These are phyloP conservation scores for Argynnis bischoffii DNA, from an alignment of 2,888 invertebrate genomes.

Conservation along the genomic window DNA sequence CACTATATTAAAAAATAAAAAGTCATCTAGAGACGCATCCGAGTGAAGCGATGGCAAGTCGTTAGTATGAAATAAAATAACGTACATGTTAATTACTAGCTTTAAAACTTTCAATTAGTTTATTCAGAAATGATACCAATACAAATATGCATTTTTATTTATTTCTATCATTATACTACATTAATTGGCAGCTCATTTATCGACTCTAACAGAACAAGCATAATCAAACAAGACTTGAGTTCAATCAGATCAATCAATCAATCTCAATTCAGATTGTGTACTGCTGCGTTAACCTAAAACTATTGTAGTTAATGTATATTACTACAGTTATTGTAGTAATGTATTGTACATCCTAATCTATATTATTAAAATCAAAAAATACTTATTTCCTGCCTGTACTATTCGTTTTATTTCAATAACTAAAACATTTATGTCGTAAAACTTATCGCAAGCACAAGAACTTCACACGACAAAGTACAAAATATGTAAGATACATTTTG, in stretches of 20 bases:
- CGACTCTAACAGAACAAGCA: constrained; percentile 1
- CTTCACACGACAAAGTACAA: too few relatives aligned
- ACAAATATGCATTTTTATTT: not conserved
- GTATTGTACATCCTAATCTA: not conserved
- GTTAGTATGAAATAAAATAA: too few relatives aligned
- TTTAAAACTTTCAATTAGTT: too few relatives aligned
- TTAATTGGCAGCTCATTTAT: constrained; percentile 2
- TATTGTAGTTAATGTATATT: constrained; percentile 6
- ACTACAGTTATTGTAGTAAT: not conserved
- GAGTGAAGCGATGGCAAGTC: not conserved
- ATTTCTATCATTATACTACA: not conserved
- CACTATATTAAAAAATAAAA: too few relatives aligned
- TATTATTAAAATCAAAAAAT: not conserved
- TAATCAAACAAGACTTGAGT: constrained; percentile 16
- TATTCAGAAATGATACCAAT: not conserved
- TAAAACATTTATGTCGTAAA: too few relatives aligned
- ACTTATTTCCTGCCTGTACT: too few relatives aligned
- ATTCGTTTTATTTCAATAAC: too few relatives aligned
- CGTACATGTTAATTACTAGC: too few relatives aligned
- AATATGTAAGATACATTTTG: too few relatives aligned
- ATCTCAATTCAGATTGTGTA: constrained; percentile 13
- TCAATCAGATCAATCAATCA: constrained; percentile 15
- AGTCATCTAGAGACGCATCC: too few relatives aligned
- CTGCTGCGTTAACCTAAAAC: constrained; percentile 14
- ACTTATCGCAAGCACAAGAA: too few relatives aligned